phyloP scores from a whole-genome alignment of 2,888 invertebrate genomes.

The Lucinisca nassula region DNA sequence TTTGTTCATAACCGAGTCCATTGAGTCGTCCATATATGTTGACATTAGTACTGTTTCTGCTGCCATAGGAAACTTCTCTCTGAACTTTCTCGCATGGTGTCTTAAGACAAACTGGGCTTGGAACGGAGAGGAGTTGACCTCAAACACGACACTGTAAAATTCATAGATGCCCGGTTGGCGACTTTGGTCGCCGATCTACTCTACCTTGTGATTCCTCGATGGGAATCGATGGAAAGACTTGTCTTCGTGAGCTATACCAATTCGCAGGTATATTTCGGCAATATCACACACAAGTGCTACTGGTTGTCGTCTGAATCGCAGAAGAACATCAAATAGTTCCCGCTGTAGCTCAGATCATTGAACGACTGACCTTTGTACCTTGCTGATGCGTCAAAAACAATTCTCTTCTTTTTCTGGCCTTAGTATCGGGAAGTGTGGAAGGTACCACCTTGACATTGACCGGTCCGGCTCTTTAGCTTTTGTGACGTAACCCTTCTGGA shows the following conservation, averaged over 20 bases:
- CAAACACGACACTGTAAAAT: conserved; percentile 47
- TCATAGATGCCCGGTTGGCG: conserved; percentile 19
- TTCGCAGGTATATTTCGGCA: conserved; percentile 40
- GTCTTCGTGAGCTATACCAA: conserved; percentile 3
- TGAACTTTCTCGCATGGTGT: conserved; percentile 31
- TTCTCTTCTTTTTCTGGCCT: not conserved
- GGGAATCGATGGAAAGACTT: conserved; percentile 16
- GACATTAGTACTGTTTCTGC: conserved; percentile 44
- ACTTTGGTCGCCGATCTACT: not conserved
- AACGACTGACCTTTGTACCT: conserved; percentile 32
- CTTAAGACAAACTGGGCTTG: conserved; percentile 20
- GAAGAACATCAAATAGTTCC: conserved; percentile 58
- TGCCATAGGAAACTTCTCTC: conserved; percentile 20
- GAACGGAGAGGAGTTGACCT: conserved; percentile 35
- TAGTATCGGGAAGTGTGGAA: conserved; percentile 38
- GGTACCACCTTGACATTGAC: conserved; percentile 20
- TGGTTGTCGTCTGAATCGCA: conserved; percentile 42
- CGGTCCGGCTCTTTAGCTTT: not conserved
- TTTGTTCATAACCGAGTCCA: conserved; percentile 46
- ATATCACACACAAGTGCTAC: conserved; percentile 57
- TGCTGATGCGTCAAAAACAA: conserved; percentile 37
- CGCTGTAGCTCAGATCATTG: conserved; percentile 60
- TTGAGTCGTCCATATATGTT: conserved; percentile 54
- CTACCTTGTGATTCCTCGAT: not conserved
- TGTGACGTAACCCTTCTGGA: conserved; percentile 1